phyloP scores from a whole-genome alignment of 2,797 vertebrate genomes.

The Geotrypetes seraphini region DNA sequence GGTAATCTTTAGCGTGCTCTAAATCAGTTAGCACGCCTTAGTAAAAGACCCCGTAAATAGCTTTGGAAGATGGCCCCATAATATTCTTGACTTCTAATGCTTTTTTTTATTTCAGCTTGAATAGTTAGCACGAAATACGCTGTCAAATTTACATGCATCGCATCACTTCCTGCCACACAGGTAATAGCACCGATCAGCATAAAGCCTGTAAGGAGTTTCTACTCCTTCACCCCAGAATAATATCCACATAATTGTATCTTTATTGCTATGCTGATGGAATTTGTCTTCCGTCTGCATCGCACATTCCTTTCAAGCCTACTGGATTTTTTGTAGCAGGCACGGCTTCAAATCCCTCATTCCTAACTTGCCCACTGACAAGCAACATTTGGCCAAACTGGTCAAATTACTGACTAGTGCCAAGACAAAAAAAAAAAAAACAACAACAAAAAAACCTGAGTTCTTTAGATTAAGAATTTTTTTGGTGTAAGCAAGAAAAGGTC shows the following conservation, averaged over 20 bases:
- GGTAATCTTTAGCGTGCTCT: too few species aligned
- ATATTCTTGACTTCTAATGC: too few species aligned
- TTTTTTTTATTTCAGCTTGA: too few species aligned
- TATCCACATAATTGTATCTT: slow-evolving; percentile 2
- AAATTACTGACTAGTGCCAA: slow-evolving; percentile 10
- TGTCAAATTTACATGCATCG: background rate
- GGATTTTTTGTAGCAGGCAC: slow-evolving; percentile 11
- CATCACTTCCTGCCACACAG: background rate
- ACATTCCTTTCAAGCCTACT: slow-evolving; percentile 10
- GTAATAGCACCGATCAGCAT: background rate
- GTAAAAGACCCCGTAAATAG: too few species aligned
- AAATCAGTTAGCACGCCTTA: too few species aligned
- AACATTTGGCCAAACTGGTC: slow-evolving; percentile 5
- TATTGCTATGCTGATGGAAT: background rate
- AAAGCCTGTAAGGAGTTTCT: slow-evolving; percentile 7
- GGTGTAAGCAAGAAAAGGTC: slow-evolving; percentile 24
- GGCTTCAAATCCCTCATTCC: background rate
- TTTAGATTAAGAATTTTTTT: slow-evolving; percentile 26
- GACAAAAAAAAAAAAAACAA: slow-evolving; percentile 17
- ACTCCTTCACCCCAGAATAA: slow-evolving; percentile 4
- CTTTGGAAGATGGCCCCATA: too few species aligned
- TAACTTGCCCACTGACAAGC: slow-evolving; percentile 2
- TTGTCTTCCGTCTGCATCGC: slow-evolving; percentile 8
- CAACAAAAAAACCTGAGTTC: too few species aligned
- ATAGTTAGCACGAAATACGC: background rate